Evolutionary conservation across 1,140 invertebrate genomes (phyloP).

Genomic region (Pseudobourletiella spinata): DNA sequence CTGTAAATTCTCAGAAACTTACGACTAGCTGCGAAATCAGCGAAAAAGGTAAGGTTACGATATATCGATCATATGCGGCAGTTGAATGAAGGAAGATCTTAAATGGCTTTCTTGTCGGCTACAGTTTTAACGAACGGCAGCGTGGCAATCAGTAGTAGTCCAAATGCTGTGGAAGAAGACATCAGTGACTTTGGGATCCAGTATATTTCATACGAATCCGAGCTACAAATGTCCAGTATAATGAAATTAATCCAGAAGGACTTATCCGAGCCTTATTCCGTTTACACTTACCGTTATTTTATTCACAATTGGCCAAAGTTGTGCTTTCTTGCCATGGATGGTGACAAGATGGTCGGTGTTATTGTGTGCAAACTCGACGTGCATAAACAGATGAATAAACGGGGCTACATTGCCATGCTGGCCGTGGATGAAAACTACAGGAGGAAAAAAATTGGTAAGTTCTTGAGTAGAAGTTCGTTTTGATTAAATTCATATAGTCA

Average conservation of each 20-base stretch:
- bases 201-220: slow-evolving; percentile 74
- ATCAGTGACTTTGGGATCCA: slow-evolving; percentile 39
- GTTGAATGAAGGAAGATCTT: too few species aligned
- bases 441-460: slow-evolving; percentile 79
- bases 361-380: slow-evolving; percentile 97
- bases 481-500: neutral
- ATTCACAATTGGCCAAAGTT: slow-evolving; percentile 99
- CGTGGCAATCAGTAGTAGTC: neutral
- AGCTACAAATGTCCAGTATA: slow-evolving; percentile 88
- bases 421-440: slow-evolving; percentile 93
- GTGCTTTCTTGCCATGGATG: slow-evolving; percentile 87
- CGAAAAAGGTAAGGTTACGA: too few species aligned
- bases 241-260: slow-evolving; percentile 98
- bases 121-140: neutral
- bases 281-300: slow-evolving; percentile 99
- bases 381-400: slow-evolving; percentile 79
- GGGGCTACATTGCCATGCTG: slow-evolving; percentile 99
- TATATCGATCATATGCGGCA: too few species aligned
- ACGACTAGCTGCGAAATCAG: too few species aligned
- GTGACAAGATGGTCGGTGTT: slow-evolving; percentile 72
- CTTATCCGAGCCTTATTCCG: slow-evolving; percentile 98
- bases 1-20: too few species aligned
- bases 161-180: neutral
- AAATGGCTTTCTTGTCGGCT: too few species aligned
- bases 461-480: neutral